phyloP scores from a whole-genome alignment of 2,113 vertebrate genomes.

The Sylvietta virens region DNA sequence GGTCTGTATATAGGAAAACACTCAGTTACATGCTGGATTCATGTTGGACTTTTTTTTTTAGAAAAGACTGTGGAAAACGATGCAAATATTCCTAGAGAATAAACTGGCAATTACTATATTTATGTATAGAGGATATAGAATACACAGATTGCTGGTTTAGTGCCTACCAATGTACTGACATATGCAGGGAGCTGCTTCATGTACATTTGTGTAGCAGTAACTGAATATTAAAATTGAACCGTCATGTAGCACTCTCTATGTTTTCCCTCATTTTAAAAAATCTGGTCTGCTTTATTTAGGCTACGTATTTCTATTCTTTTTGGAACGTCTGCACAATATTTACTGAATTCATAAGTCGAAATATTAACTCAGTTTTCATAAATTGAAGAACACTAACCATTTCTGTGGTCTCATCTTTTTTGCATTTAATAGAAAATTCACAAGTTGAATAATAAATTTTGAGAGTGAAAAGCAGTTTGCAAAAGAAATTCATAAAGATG shows the following conservation, averaged over 20 bases:
- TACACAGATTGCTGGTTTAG: neutral
- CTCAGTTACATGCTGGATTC: neutral
- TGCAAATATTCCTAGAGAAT: neutral
- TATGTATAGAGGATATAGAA: neutral
- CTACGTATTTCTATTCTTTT: neutral
- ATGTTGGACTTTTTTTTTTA: neutral
- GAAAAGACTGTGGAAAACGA: neutral
- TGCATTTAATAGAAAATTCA: neutral
- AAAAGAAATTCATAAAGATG: neutral
- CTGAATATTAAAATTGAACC: neutral
- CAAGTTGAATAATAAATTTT: neutral
- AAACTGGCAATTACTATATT: neutral
- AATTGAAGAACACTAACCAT: neutral
- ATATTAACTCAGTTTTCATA: constrained; percentile 1
- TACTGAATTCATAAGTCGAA: constrained; percentile 2
- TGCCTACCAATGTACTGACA: neutral
- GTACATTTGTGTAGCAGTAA: neutral
- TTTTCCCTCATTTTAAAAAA: neutral
- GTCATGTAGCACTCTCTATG: neutral
- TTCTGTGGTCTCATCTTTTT: neutral
- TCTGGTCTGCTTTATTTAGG: neutral
- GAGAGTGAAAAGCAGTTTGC: neutral
- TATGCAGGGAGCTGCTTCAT: neutral
- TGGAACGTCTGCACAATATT: neutral
- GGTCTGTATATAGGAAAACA: neutral